These are phyloP conservation scores for Zingel zingel DNA, from an alignment of 2,113 vertebrate species.

Conservation along the genomic window DNA sequence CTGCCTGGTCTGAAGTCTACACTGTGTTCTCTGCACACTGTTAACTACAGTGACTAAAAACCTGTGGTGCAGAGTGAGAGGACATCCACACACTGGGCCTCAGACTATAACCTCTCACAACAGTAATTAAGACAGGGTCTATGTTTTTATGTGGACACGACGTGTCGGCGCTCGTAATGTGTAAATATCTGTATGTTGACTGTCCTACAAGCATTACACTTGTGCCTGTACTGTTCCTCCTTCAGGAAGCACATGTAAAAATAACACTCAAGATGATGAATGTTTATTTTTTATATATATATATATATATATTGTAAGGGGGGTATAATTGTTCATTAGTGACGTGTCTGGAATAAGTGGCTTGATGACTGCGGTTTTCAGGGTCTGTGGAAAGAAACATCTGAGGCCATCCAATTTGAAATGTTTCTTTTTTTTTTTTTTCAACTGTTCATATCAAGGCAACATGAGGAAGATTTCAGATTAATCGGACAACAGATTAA, in stretches of 20 bases:
- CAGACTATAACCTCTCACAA: not conserved
- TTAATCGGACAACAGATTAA: too few species aligned
- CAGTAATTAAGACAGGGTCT: not conserved
- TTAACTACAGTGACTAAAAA: not conserved
- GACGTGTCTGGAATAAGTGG: too few species aligned
- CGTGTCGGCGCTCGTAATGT: not conserved
- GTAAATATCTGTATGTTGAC: not conserved
- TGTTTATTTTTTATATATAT: not conserved
- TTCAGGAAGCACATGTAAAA: not conserved
- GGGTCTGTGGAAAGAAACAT: too few species aligned
- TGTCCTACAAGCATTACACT: not conserved
- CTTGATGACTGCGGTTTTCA: too few species aligned
- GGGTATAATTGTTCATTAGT: too few species aligned
- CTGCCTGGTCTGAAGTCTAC: too few species aligned
- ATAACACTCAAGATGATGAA: not conserved
- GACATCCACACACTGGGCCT: not conserved
- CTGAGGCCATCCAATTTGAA: too few species aligned
- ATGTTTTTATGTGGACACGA: not conserved
- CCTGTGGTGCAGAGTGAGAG: not conserved
- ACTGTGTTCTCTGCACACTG: not conserved
- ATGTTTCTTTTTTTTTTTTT: too few species aligned
- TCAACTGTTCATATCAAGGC: too few species aligned
- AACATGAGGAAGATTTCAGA: too few species aligned
- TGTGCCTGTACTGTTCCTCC: not conserved
- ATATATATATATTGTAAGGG: too few species aligned